Conservation (phyloP, 2,888 invertebrate species). For the Eretmocerus hayati region DNA sequence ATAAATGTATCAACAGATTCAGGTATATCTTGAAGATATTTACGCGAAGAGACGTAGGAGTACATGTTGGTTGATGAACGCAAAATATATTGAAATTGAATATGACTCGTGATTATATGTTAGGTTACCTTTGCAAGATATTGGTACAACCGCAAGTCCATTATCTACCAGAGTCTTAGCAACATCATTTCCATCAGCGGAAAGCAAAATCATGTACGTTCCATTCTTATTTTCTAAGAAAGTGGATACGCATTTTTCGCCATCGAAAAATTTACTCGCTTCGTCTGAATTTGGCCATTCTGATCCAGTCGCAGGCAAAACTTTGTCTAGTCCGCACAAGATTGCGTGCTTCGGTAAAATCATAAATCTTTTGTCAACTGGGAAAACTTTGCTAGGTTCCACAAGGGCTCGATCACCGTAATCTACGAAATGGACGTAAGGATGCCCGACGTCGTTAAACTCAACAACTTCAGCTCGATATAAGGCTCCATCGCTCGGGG, state of each 20-base stretch:
- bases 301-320: constrained; percentile 52
- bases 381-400: constrained; percentile 60
- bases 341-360: constrained; percentile 65
- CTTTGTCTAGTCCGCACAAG: constrained; percentile 58
- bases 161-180: constrained; percentile 50
- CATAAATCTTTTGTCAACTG: constrained; percentile 60
- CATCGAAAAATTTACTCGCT: constrained; percentile 54
- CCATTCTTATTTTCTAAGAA: constrained; percentile 50
- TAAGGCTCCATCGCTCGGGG: constrained; percentile 63
- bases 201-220: constrained; percentile 51
- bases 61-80: too few relatives aligned
- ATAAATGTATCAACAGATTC: too few relatives aligned
- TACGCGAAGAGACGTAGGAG: too few relatives aligned
- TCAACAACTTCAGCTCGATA: constrained; percentile 62
- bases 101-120: not conserved
- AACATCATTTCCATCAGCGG: constrained; percentile 49
- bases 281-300: constrained; percentile 51
- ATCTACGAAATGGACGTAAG: constrained; percentile 67
- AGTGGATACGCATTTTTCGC: constrained; percentile 54
- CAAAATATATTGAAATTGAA: too few relatives aligned
- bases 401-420: constrained; percentile 67
- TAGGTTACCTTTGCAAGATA: not conserved
- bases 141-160: constrained; percentile 44
- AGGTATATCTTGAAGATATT: too few relatives aligned
- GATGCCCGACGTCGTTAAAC: constrained; percentile 53